Evolutionary conservation across 2,888 invertebrate genomes (phyloP), one percentile per base, ranked within the genome.

Genomic region (Agrilus mali): DNA sequence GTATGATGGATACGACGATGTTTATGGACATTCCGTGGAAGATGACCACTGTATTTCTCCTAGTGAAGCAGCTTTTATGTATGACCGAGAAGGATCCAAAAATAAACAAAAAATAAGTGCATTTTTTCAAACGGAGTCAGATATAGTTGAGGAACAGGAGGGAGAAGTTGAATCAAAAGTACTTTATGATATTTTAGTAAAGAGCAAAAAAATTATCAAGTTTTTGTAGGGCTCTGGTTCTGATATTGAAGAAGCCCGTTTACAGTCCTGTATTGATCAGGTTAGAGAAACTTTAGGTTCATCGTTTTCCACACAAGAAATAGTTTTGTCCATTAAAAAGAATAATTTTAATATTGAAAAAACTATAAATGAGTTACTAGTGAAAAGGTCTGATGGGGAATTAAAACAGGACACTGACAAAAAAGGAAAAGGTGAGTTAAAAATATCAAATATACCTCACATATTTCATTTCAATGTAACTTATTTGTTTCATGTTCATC

Each of bases 11-110:
- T 87, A 87, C 57, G 88, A 90, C 59, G 90, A 89, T 70, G 78
- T 88, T 46, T 95, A 92, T 64, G 94, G 94, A 10, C 87, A 89
- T 65, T 94, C 94, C 3, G 83, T 93, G 35, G 95, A 95, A 66
- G 94, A 95, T 60, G 92, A 92, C 61, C 85, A 79, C 65, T 86
- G 84, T 60, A 80, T 92, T 57, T 95, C 94, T 12, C 93, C 94
- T 3, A 85, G 86, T 60, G 88, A 90, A 70, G 73, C 80, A 33
- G 77, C 80, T 46, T 94, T 88, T 71, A 73, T 93, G 60, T 94
- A 80, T 60, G 88, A 93, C 60, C 75, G 93, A 36, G 81, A 79
- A 50, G 56, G 56, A 17, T 55, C 60, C 2, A 73, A 78, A 33
- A 58, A 59, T 40, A 77, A 80, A 55, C 78, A 79, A 47, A 82